Conservation (phyloP, 2,797 vertebrate species). For the Huso huso region DNA sequence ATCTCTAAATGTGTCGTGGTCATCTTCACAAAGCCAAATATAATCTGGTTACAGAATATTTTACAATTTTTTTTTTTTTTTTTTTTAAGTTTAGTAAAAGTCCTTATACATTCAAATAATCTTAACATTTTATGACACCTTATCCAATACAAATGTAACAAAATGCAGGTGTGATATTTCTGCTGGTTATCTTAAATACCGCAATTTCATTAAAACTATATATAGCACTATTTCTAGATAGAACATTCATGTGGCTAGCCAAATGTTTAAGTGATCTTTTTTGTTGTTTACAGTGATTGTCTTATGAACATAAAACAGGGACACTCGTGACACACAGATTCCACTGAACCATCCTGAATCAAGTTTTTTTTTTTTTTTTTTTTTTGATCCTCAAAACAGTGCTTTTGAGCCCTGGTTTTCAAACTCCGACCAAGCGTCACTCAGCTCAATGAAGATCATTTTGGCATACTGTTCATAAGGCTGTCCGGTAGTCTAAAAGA, state of each 20-base stretch:
- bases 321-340: conserved; percentile 14
- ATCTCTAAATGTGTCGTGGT: background rate
- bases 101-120: background rate
- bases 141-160: background rate
- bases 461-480: conserved; percentile 88
- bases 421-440: conserved; percentile 93
- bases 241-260: background rate
- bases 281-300: conserved; percentile 15
- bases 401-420: conserved; percentile 90
- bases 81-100: conserved; percentile 9
- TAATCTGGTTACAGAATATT: conserved; percentile 19
- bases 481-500: conserved; percentile 74
- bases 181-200: conserved; percentile 10
- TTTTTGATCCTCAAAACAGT: conserved; percentile 66
- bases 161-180: background rate
- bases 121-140: background rate
- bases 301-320: conserved; percentile 2
- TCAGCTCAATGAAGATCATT: conserved; percentile 98
- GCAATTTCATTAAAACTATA: background rate
- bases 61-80: conserved; percentile 31
- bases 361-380: conserved; percentile 23
- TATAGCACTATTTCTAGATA: background rate
- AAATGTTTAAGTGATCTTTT: background rate
- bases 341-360: conserved; percentile 30
- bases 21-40: conserved; percentile 7